These are phyloP conservation scores for Graphium colonna DNA, from an alignment of 2,888 invertebrate species.

Conservation along the genomic window DNA sequence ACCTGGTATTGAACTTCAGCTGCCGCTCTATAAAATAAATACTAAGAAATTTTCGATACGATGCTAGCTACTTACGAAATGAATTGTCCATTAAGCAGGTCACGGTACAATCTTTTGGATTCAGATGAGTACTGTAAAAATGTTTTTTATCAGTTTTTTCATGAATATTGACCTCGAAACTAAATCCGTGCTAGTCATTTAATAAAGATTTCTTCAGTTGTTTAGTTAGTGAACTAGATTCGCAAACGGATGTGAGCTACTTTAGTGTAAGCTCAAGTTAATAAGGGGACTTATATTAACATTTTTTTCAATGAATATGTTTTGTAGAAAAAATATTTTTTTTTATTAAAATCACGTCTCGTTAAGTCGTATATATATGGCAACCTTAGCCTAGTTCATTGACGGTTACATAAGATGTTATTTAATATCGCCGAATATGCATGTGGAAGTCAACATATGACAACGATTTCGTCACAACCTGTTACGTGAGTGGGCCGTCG, in stretches of 20 bases:
- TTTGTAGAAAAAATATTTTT: no score
- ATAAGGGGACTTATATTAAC: no score
- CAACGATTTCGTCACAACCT: conserved; percentile 27
- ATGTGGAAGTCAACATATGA: conserved; percentile 23
- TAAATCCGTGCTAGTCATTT: conserved; percentile 8
- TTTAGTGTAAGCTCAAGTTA: no score
- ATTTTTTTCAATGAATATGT: no score
- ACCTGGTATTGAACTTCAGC: conserved; percentile 58
- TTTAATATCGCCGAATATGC: conserved; percentile 39
- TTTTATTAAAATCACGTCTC: no score
- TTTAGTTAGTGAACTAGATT: conserved; percentile 17
- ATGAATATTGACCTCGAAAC: conserved; percentile 35
- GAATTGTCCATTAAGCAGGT: conserved; percentile 45
- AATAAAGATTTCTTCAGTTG: conserved; percentile 1
- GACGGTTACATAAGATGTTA: conserved; percentile 51
- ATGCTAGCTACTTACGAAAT: conserved; percentile 51
- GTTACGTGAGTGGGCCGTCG: conserved; percentile 32
- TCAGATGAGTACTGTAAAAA: conserved; percentile 40
- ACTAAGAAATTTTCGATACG: conserved; percentile 35
- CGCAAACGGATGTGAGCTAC: no score
- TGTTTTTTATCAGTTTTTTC: conserved; percentile 28
- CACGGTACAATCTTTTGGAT: conserved; percentile 46
- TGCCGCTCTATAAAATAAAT: conserved; percentile 17
- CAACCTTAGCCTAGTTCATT: conserved; percentile 71
- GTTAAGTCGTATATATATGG: neutral